Evolutionary conservation across 2,888 invertebrate species (phyloP), one percentile per base, ranked within the genome.

Genomic region (Leucophora obtusa): DNA sequence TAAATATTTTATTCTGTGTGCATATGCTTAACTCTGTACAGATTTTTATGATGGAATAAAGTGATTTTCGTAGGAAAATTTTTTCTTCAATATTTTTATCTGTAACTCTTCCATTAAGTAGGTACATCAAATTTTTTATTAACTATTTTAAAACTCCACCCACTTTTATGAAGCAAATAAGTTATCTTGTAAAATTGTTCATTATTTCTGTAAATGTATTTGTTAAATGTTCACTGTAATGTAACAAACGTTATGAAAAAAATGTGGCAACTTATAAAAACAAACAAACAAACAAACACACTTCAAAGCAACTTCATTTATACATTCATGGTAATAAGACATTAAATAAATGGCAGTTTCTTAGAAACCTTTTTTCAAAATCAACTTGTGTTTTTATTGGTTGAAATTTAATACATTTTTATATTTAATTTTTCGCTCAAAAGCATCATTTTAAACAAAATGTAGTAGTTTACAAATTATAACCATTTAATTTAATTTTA

Each of bases 211-310:
- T 38, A 3, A 38, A 14, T 38, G 38, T 38, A 38, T 38, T 38
- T 38, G 11, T 38, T 38, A 38, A 66, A 74, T 47, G 74, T 53
- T 38, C 11, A 59, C 74, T 38, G 11, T 38, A 75, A 60, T 53
- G 66, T 38, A 53, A 43, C 51, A 53, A 17, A 68, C 21, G 59
- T 38, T 11, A 38, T 11, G 63, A 62, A 70, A 28, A 28, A 7
- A 24, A 24, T 75, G 76, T 65, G 76, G 71, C 77, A 77, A 71
- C 53, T 65, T 21, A 50, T 38, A 21, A 21, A 21, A 75, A 77
- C 70, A 71, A 77, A 77, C 47, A 66, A 54, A 77, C 65, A 21
- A 75, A 77, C 70, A 71, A 77, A 77, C 47, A 66, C 59, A 77
- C 65, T 71, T 71, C 65, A 77, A 77, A 71, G 71, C 66, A 71